phyloP scores from a whole-genome alignment of 2,888 invertebrate genomes.

The Harpagoxenus sublaevis region DNA sequence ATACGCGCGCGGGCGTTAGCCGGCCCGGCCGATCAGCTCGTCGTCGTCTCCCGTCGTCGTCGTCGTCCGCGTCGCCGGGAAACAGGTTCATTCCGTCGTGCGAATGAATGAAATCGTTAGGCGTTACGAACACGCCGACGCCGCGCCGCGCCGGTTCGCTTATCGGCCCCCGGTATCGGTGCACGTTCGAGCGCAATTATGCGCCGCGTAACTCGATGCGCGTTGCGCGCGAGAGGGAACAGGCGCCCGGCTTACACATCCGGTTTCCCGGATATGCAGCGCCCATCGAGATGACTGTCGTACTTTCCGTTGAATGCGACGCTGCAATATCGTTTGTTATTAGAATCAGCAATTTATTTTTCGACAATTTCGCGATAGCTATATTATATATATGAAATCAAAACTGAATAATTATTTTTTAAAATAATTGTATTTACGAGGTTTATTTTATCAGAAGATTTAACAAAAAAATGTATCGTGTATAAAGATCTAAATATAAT shows the following conservation, averaged over 20 bases:
- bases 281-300: background rate
- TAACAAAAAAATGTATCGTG: background rate
- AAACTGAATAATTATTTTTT: background rate
- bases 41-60: background rate
- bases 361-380: background rate
- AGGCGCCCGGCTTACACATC: slow-evolving; percentile 38
- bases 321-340: background rate
- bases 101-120: slow-evolving; percentile 74
- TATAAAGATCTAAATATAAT: slow-evolving; percentile 23
- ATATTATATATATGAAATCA: background rate
- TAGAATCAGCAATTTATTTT: background rate
- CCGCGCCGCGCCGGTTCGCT: slow-evolving; percentile 34
- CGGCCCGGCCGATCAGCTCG: background rate
- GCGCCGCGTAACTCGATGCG: slow-evolving; percentile 42
- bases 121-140: slow-evolving; percentile 61
- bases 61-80: slow-evolving; percentile 61
- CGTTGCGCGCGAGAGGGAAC: slow-evolving; percentile 29
- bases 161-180: slow-evolving; percentile 49
- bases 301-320: background rate
- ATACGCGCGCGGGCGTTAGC: slow-evolving; percentile 35
- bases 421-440: background rate
- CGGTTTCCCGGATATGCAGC: slow-evolving; percentile 32
- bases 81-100: slow-evolving; percentile 72
- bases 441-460: background rate
- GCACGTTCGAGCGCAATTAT: slow-evolving; percentile 57